Evolutionary conservation across 37 sponge, comb jelly and placozoan species (phyloP).

Genomic region (Aphrocallistes beatrix): DNA sequence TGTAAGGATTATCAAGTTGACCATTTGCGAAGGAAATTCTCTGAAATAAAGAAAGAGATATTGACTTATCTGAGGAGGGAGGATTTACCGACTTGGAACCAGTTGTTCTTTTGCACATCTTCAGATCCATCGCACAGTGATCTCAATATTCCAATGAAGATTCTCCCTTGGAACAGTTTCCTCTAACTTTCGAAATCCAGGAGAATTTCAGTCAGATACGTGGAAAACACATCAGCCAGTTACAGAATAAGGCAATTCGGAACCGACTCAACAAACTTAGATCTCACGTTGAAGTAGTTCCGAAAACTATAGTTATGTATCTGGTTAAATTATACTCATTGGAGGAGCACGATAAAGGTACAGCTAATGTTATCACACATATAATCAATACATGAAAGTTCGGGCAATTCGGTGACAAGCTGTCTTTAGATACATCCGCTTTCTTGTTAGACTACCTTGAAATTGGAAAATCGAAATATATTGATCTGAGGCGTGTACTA

Average conservation of each 20-base stretch:
- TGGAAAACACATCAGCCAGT: too few species aligned
- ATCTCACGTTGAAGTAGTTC: not conserved
- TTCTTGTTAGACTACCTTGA: not conserved
- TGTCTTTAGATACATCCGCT: not conserved
- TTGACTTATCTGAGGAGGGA: not conserved
- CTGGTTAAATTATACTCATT: not conserved
- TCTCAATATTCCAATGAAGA: too few species aligned
- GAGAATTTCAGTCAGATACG: too few species aligned
- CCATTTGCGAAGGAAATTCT: not conserved
- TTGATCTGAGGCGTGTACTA: not conserved
- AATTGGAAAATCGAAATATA: not conserved
- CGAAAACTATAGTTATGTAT: not conserved
- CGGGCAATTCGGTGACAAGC: not conserved
- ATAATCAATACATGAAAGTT: not conserved
- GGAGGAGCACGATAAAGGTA: not conserved
- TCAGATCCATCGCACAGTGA: not conserved
- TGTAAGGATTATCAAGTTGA: not conserved
- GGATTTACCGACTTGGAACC: not conserved
- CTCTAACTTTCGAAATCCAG: too few species aligned
- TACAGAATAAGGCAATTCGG: too few species aligned
- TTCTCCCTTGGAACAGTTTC: too few species aligned
- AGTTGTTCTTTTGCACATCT: not conserved
- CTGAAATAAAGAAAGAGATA: not conserved
- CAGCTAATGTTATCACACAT: not conserved
- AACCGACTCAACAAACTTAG: too few species aligned